Conservation (phyloP, 2,113 vertebrate species). For the Ardeotis arabs region DNA sequence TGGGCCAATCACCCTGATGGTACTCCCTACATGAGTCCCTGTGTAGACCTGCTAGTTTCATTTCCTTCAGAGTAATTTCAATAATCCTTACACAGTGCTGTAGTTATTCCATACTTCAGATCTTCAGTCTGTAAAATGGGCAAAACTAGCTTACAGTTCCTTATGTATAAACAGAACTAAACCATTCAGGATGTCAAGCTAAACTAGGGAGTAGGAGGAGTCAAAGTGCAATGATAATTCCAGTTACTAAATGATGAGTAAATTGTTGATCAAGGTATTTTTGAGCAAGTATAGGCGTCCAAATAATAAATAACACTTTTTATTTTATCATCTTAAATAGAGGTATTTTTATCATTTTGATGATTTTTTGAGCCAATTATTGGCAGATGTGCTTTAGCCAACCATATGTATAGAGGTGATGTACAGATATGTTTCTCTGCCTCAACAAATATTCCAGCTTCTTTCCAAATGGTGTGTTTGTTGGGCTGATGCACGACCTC, state of each 20-base stretch:
- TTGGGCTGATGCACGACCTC: constrained; percentile 39
- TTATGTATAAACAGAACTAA: background rate
- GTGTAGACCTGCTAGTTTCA: background rate
- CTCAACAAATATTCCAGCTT: constrained; percentile 35
- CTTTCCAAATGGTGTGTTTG: constrained; percentile 56
- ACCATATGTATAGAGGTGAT: constrained; percentile 24
- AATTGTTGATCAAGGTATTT: background rate
- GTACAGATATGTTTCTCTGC: constrained; percentile 5
- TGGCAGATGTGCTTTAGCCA: constrained; percentile 49
- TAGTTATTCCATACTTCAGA: background rate
- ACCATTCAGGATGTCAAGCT: background rate
- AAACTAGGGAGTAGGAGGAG: background rate
- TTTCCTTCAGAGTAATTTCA: background rate
- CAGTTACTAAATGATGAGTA: background rate
- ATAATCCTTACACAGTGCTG: background rate
- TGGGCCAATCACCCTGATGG: background rate
- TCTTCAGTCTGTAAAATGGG: background rate
- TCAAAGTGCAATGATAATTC: background rate
- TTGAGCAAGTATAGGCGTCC: background rate
- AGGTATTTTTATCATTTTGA: background rate
- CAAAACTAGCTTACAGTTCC: background rate
- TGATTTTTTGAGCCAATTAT: constrained; percentile 19
- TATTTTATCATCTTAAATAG: background rate
- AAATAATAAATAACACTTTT: background rate
- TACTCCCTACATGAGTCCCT: background rate